Evolutionary conservation across 2,113 vertebrate species (phyloP).

Genomic region (Jaculus jaculus): DNA sequence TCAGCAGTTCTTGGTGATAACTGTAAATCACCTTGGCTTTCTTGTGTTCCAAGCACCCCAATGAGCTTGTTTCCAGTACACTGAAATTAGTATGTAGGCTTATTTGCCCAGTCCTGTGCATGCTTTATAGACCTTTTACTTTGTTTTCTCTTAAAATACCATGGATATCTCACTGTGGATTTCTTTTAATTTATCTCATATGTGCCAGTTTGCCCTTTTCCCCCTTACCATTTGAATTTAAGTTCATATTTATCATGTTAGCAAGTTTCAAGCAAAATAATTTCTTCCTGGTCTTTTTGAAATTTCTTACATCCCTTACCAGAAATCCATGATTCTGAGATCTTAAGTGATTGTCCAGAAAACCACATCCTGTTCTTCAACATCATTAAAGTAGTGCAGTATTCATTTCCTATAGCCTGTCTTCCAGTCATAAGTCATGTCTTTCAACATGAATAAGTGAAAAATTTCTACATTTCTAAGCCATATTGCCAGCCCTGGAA

Average conservation of each 20-base stretch:
- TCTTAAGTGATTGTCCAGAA: conserved; percentile 41
- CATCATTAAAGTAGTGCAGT: conserved; percentile 29
- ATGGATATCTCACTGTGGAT: not conserved
- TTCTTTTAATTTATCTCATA: conserved; percentile 33
- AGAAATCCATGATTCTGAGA: conserved; percentile 31
- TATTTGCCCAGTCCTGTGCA: not conserved
- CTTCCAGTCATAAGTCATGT: conserved; percentile 29
- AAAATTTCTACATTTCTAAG: not conserved
- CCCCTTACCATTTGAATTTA: conserved; percentile 23
- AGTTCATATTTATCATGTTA: conserved; percentile 44
- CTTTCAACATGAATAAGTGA: conserved; percentile 35
- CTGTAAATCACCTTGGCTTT: conserved; percentile 40
- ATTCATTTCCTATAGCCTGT: conserved; percentile 27
- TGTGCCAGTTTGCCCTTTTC: conserved; percentile 9
- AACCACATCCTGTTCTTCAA: conserved; percentile 57
- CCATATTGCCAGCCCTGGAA: no score
- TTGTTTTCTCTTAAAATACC: conserved; percentile 21
- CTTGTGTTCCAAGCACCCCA: not conserved
- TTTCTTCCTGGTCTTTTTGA: conserved; percentile 55
- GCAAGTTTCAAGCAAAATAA: conserved; percentile 9
- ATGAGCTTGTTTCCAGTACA: not conserved
- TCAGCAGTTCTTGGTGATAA: conserved; percentile 32
- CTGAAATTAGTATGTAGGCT: conserved; percentile 1
- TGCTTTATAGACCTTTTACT: conserved; percentile 25
- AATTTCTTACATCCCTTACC: conserved; percentile 51